These are phyloP conservation scores for Camponotus fellah DNA, from an alignment of 2,888 invertebrate genomes.

Conservation along the genomic window DNA sequence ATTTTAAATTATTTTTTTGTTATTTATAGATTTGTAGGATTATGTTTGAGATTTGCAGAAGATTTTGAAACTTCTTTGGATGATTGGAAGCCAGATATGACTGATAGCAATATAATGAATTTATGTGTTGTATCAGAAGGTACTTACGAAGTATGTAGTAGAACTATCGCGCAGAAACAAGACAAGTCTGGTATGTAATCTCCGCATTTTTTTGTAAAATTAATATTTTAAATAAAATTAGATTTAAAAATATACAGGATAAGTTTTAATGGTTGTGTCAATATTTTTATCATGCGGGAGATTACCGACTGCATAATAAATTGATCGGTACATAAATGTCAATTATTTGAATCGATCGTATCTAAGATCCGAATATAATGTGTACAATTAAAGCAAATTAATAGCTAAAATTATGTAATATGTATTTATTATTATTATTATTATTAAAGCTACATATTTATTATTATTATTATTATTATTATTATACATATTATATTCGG, in stretches of 20 bases:
- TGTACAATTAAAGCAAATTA: no score
- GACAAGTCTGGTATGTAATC: slow-evolving; percentile 88
- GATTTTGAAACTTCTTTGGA: slow-evolving; percentile 98
- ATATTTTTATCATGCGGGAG: no score
- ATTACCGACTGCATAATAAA: no score
- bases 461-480: no score
- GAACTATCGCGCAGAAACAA: slow-evolving; percentile 95
- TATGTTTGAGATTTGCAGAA: slow-evolving; percentile 98
- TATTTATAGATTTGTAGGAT: slow-evolving; percentile 91
- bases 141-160: slow-evolving; percentile 98
- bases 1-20: slow-evolving; percentile 14
- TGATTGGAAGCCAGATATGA: slow-evolving; percentile 98
- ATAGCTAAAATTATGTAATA: no score
- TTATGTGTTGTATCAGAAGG: slow-evolving; percentile 99
- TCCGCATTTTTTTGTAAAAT: background rate
- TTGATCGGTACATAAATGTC: no score
- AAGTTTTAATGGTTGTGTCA: no score
- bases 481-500: no score
- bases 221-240: slow-evolving; percentile 2
- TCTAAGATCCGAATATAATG: no score
- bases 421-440: no score
- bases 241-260: slow-evolving; percentile 36
- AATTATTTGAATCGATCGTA: no score
- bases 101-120: slow-evolving; percentile 93
- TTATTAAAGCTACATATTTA: no score